Conservation (phyloP, 2,888 invertebrate genomes). For the Dichetophora obliterata region DNA sequence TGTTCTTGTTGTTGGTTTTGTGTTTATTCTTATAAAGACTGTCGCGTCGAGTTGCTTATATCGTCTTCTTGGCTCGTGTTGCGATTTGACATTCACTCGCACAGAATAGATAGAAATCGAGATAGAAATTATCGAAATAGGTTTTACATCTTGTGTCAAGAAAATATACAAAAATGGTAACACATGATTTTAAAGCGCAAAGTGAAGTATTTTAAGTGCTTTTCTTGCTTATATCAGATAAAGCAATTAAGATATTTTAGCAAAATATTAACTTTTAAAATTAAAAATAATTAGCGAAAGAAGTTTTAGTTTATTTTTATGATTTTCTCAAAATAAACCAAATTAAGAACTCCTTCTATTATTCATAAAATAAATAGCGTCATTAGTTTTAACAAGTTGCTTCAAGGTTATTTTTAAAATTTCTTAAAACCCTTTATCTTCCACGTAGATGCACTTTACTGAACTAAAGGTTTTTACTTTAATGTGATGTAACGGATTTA, state of each 20-base stretch:
- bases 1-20: slow-evolving; percentile 11
- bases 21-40: neutral
- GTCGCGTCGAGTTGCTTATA: slow-evolving; percentile 14
- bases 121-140: neutral
- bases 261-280: no score
- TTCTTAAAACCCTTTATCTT: no score
- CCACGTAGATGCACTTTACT: no score
- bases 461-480: no score
- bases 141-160: neutral
- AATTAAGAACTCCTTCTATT: no score
- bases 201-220: slow-evolving; percentile 31
- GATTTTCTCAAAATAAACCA: no score
- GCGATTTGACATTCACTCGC: slow-evolving; percentile 35
- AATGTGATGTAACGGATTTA: no score
- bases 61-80: slow-evolving; percentile 19
- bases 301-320: no score
- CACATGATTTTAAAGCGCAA: neutral
- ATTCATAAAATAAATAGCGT: no score
- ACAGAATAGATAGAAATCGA: neutral
- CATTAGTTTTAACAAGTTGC: no score
- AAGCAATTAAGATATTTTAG: slow-evolving; percentile 57
- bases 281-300: no score
- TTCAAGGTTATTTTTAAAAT: no score
- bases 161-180: neutral
- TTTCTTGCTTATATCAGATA: slow-evolving; percentile 56